These are phyloP conservation scores for Dolichopus griseipennis DNA, from an alignment of 2,888 invertebrate species.

Conservation along the genomic window DNA sequence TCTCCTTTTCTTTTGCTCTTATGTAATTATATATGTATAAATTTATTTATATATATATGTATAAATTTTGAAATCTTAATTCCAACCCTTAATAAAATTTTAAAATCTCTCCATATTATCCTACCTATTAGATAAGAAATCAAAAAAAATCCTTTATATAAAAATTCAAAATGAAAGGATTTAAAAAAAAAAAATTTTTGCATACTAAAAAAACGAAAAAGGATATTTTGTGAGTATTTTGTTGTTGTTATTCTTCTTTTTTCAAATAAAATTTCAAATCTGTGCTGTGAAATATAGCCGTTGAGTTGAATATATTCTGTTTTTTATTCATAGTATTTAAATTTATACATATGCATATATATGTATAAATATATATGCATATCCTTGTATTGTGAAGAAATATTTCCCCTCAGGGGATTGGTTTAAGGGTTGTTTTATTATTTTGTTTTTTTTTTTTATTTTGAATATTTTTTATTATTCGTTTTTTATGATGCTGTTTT, in stretches of 20 bases:
- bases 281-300: too few relatives aligned
- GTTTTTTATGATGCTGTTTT: neutral
- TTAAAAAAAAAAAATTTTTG: neutral
- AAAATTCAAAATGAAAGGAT: neutral
- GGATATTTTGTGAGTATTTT: too few relatives aligned
- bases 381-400: neutral
- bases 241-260: too few relatives aligned
- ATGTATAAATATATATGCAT: too few relatives aligned
- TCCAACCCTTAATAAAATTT: neutral
- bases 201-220: neutral
- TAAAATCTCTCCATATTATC: neutral
- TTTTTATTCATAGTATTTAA: too few relatives aligned
- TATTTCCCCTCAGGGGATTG: constrained; percentile 1
- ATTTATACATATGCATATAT: too few relatives aligned
- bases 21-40: too few relatives aligned
- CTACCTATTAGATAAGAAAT: neutral
- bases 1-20: neutral
- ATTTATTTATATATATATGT: too few relatives aligned
- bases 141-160: neutral
- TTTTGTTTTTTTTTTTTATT: neutral
- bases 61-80: too few relatives aligned
- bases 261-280: too few relatives aligned
- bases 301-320: too few relatives aligned
- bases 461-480: neutral
- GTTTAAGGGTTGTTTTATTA: neutral